Base-by-base conservation (phyloP, 53 echinoderm and acorn worm species). In the Temnopleurus reevesii region DNA sequence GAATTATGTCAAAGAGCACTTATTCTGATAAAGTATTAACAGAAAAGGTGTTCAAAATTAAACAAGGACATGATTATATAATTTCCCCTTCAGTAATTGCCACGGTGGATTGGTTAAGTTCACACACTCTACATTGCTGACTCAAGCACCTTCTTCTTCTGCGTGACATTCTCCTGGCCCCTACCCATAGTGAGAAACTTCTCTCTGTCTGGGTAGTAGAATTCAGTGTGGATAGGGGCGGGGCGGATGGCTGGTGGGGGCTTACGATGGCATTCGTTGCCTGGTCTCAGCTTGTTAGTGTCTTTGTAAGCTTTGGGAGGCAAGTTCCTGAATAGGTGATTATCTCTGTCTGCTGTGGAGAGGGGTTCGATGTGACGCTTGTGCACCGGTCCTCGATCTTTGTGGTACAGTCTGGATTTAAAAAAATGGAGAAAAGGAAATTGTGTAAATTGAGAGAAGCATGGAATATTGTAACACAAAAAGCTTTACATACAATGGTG, bases 371-470 rank as follows among this genome's bases (percentile, higher is more conserved):
- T 89, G 53, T 77, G 92, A 35, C 93, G 93, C 46, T 94, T 95
- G 89, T 92, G 60, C 3, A 93, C 53, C 10, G 91, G 89, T 46
- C 92, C 90, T 6, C 93, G 89, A n/a, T 96, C 96, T 60, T 94
- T 95, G 89, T 97, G 95, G 90, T 95, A 97, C 25, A 94, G 91
- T 45, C 99, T 98, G 85, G n/a, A n/a, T n/a, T n/a, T n/a, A n/a
- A n/a, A n/a, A n/a, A n/a, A n/a, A n/a, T n/a, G n/a, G n/a, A n/a
- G n/a, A n/a, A n/a, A n/a, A n/a, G n/a, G n/a, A n/a, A n/a, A n/a
- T n/a, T n/a, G n/a, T n/a, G n/a, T n/a, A n/a, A n/a, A n/a, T n/a
- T n/a, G n/a, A n/a, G n/a, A n/a, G n/a, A n/a, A n/a, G n/a, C n/a
- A n/a, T n/a, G n/a, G n/a, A n/a, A n/a, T n/a, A n/a, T n/a, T n/a